Evolutionary conservation across 2,888 invertebrate species (phyloP), one percentile per base, ranked within the genome.

Genomic region (Melanostoma scalare): DNA sequence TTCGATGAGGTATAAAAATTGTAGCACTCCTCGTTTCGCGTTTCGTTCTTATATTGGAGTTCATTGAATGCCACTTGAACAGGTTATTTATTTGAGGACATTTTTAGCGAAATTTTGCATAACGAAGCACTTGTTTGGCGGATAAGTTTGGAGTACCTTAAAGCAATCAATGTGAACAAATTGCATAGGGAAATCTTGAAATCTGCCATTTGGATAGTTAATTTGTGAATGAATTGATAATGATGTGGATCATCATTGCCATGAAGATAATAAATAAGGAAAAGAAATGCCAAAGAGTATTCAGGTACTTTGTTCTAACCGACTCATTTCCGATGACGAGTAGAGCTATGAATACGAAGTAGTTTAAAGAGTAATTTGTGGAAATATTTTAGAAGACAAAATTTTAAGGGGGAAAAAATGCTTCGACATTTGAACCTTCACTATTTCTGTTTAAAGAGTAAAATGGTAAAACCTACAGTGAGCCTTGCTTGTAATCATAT

Each of bases 61-160:
- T 79, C 79, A 84, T 84, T 74, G 79, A 84, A 84, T 84, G 65
- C 79, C 60, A 74, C 84, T 84, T 84, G 69, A 82, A 56, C 52
- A 35, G 56, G 78, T 78, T 79, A 65, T 78, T 84, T 79, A 72
- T 73, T 75, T 61, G 67, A 79, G 84, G 74, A 74, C 74, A 71
- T 65, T 82, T 82, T 63, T 69, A 65, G 46, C 73, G 44, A 73
- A 74, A 67, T 79, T 79, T 79, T 48, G 74, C 74, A 78, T 81
- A 81, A 81, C 76, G 76, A 81, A 81, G 81, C 71, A 36, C 65
- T 76, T 81, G 81, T 76, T 81, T 53, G 53, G 46, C 31, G 52
- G 65, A 20, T 71, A 63, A 75, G 30, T 69, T 65, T 74, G 61
- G 63, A 63, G 75, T 42, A 31, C 36, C 31, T 68, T 73, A 55